These are phyloP conservation scores for Chionoecetes opilio DNA, from an alignment of 1,140 invertebrate genomes.

Conservation along the genomic window DNA sequence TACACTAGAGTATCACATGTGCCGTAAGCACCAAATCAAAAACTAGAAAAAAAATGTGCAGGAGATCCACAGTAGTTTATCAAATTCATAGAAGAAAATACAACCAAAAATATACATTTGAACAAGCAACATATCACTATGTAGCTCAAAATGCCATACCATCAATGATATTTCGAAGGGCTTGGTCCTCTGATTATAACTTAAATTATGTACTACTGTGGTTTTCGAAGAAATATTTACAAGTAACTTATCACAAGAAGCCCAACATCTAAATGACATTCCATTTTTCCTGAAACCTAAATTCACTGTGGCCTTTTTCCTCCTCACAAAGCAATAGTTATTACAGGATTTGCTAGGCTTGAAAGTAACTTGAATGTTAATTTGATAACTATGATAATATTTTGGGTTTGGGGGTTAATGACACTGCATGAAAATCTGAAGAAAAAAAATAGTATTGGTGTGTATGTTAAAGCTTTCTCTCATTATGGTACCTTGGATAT, in stretches of 20 bases:
- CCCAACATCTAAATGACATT: not conserved
- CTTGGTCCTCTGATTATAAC: not conserved
- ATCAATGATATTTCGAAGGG: not conserved
- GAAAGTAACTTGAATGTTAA: no score
- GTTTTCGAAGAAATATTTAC: conserved; percentile 7
- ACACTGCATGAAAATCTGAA: no score
- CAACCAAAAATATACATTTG: not conserved
- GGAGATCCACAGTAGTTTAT: not conserved
- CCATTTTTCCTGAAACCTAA: not conserved
- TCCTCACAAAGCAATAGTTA: no score
- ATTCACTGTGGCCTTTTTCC: not conserved
- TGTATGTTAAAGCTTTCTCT: no score
- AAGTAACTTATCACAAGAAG: conserved; percentile 1
- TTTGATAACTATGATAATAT: no score
- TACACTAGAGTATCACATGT: conserved; percentile 6
- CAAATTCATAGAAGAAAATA: not conserved
- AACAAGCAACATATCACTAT: not conserved
- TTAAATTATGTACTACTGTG: no score
- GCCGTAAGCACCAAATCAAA: not conserved
- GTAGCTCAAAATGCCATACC: not conserved
- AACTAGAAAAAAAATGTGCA: not conserved
- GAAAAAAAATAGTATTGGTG: no score
- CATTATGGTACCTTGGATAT: not conserved
- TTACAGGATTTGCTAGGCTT: no score
- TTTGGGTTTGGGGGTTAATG: no score